Conservation (phyloP, 2,797 vertebrate species). For the Champsocephalus esox region DNA sequence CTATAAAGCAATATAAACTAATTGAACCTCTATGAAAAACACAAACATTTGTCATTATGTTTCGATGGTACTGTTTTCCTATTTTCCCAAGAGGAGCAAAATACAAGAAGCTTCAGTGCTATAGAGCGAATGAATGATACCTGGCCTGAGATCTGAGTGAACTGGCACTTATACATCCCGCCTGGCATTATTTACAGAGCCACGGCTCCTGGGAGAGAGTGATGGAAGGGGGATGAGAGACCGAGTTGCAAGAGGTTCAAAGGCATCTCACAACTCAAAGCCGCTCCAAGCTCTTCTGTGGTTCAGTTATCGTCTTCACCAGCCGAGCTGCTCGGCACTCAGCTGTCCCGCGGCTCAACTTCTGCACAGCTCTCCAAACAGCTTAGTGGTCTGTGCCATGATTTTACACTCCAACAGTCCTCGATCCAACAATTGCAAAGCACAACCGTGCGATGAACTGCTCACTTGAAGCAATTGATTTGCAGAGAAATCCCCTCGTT, state of each 20-base stretch:
- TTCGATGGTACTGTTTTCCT: conserved; percentile 28
- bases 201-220: conserved; percentile 66
- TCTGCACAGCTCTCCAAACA: conserved; percentile 40
- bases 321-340: conserved; percentile 38
- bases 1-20: not conserved
- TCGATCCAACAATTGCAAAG: conserved; percentile 31
- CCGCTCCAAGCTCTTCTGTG: conserved; percentile 59
- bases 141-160: conserved; percentile 63
- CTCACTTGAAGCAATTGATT: conserved; percentile 10
- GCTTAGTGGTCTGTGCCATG: conserved; percentile 40
- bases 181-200: conserved; percentile 74
- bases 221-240: conserved; percentile 52
- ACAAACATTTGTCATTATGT: conserved; percentile 29
- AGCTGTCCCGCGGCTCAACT: conserved; percentile 32
- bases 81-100: conserved; percentile 31
- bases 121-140: conserved; percentile 47
- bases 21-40: conserved; percentile 8
- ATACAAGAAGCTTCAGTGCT: conserved; percentile 49
- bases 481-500: conserved; percentile 25
- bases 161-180: conserved; percentile 63
- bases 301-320: conserved; percentile 53
- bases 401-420: conserved; percentile 29
- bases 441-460: not conserved
- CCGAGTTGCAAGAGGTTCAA: conserved; percentile 66
- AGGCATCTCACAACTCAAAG: conserved; percentile 59